Conservation (phyloP, 2,888 invertebrate genomes). For the Pyrocoelia pectoralis region DNA sequence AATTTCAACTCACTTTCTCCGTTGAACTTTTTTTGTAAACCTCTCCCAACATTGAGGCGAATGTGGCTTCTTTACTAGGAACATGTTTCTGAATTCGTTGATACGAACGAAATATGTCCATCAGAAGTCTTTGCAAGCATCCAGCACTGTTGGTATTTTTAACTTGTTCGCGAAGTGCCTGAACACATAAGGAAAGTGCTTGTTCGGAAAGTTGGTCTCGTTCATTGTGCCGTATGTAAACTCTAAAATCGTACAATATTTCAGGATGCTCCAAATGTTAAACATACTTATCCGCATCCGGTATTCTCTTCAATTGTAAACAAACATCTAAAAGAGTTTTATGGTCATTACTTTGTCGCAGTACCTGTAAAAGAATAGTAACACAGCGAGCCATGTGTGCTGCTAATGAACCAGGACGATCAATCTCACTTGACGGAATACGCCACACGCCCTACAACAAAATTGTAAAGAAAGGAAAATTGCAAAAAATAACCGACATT, state of each 20-base stretch:
- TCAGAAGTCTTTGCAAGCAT: conserved; percentile 60
- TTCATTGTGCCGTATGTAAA: conserved; percentile 86
- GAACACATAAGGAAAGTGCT: conserved; percentile 77
- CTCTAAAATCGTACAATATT: conserved; percentile 60
- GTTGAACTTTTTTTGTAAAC: conserved; percentile 72
- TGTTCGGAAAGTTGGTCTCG: conserved; percentile 82
- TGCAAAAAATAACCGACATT: conserved; percentile 66
- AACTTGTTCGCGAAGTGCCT: conserved; percentile 72
- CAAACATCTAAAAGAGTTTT: conserved; percentile 81
- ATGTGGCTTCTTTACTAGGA: conserved; percentile 66
- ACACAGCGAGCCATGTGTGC: conserved; percentile 90
- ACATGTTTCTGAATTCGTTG: conserved; percentile 72
- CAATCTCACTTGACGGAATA: conserved; percentile 88
- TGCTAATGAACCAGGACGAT: conserved; percentile 90
- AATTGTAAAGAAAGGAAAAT: background rate
- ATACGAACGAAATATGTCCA: conserved; percentile 72
- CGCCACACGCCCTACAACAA: conserved; percentile 85
- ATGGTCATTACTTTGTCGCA: conserved; percentile 81
- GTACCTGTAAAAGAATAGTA: conserved; percentile 80
- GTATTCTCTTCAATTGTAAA: conserved; percentile 78
- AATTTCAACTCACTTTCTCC: conserved; percentile 64
- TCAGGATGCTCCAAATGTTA: conserved; percentile 11
- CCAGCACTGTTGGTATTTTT: conserved; percentile 58
- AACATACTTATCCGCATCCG: conserved; percentile 84
- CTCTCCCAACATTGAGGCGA: conserved; percentile 72